Percentiles rank a stretch among this genome's conserved stretches.
These are phyloP conservation scores for Asarcornis scutulata DNA, from an alignment of 2,113 vertebrate species.

Conservation along the genomic window DNA sequence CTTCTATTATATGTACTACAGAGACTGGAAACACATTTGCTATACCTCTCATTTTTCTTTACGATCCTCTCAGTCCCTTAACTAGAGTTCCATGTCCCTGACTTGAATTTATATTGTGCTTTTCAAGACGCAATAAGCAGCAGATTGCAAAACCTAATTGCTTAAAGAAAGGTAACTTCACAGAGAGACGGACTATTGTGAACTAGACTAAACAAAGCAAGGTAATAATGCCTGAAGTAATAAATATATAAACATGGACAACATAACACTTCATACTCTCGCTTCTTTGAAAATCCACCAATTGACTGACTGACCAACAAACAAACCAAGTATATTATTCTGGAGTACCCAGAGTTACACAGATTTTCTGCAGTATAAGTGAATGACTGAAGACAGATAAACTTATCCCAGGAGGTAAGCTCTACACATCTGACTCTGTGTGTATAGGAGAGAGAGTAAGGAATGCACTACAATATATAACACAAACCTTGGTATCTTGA, in stretches of 20 bases:
- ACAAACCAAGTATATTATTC: neutral
- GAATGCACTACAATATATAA: neutral
- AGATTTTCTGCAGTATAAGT: neutral
- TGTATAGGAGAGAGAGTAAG: neutral
- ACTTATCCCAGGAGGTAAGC: neutral
- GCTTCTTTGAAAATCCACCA: neutral
- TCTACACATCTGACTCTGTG: neutral
- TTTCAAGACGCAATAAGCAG: conserved; percentile 51
- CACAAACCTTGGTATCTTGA: neutral
- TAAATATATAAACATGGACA: conserved; percentile 6
- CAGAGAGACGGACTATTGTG: neutral
- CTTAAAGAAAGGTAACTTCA: conserved; percentile 39
- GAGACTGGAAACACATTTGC: conserved; percentile 65
- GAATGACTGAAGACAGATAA: neutral
- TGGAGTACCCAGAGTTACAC: neutral
- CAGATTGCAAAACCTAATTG: conserved; percentile 3
- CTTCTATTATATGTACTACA: conserved; percentile 57
- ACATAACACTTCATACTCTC: neutral
- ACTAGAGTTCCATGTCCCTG: conserved; percentile 49
- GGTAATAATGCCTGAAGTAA: conserved; percentile 15
- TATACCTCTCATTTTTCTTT: conserved; percentile 56
- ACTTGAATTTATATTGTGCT: conserved; percentile 47
- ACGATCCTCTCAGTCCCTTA: conserved; percentile 38
- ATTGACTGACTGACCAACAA: neutral
- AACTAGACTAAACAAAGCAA: neutral